These are phyloP conservation scores for Podotricha telesiphe DNA, from an alignment of 2,888 invertebrate genomes.

Conservation along the genomic window DNA sequence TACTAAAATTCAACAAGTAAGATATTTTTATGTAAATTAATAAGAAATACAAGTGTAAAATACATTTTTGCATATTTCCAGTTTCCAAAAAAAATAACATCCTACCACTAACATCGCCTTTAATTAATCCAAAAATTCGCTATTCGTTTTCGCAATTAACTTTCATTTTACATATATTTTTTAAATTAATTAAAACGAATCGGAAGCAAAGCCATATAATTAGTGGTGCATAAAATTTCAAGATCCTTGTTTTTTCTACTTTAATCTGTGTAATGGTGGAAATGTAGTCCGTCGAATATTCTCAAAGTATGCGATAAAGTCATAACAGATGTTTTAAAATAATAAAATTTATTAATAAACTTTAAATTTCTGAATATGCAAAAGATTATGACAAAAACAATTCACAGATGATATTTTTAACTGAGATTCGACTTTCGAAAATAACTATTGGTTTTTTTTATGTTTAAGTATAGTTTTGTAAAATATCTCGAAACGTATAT, in stretches of 20 bases:
- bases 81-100: neutral
- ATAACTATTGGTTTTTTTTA: too few species aligned
- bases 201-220: slow-evolving; percentile 43
- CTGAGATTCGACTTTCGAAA: too few species aligned
- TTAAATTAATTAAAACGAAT: slow-evolving; percentile 37
- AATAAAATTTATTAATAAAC: too few species aligned
- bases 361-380: neutral
- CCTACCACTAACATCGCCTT: neutral
- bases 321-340: neutral
- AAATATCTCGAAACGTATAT: too few species aligned
- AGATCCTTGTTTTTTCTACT: slow-evolving; percentile 64
- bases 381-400: too few species aligned
- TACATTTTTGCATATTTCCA: neutral
- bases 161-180: slow-evolving; percentile 25
- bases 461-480: too few species aligned
- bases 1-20: too few species aligned
- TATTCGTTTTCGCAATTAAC: neutral
- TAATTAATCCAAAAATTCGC: slow-evolving; percentile 10
- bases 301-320: slow-evolving; percentile 22
- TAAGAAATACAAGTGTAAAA: neutral
- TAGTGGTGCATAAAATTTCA: slow-evolving; percentile 55
- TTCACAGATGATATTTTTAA: too few species aligned
- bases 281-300: slow-evolving; percentile 57
- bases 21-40: neutral
- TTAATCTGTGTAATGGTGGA: slow-evolving; percentile 76